phyloP scores from a whole-genome alignment of 2,797 vertebrate genomes.

The Gobio occitaniae region DNA sequence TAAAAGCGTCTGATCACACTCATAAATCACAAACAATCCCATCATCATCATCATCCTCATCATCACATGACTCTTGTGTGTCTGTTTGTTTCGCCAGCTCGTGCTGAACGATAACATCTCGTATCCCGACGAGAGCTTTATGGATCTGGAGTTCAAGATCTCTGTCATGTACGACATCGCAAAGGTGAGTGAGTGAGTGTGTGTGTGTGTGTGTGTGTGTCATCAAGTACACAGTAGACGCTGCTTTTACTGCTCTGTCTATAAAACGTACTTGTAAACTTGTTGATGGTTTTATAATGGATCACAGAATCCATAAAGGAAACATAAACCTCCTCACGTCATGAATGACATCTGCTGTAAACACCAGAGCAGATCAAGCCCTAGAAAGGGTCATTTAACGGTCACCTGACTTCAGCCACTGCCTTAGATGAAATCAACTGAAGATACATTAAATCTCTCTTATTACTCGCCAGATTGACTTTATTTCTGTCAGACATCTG shows the following conservation, averaged over 20 bases:
- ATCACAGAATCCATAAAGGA: neutral
- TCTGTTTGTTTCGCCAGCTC: slow-evolving; percentile 73
- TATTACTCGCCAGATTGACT: too few species aligned
- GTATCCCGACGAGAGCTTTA: slow-evolving; percentile 93
- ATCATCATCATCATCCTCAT: neutral
- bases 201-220: slow-evolving; percentile 4
- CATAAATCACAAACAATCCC: neutral
- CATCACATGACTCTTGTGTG: neutral
- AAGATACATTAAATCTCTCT: too few species aligned
- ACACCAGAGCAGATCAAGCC: neutral
- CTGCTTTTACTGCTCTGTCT: neutral
- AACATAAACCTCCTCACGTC: neutral
- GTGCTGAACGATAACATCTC: slow-evolving; percentile 93
- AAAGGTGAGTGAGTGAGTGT: slow-evolving; percentile 78
- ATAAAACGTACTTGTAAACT: neutral
- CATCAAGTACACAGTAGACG: neutral
- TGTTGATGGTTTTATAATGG: neutral
- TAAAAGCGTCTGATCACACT: slow-evolving; percentile 70
- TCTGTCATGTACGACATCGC: slow-evolving; percentile 96
- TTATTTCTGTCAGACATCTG: too few species aligned
- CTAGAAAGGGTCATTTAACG: neutral
- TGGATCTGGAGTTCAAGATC: slow-evolving; percentile 98
- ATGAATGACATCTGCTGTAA: neutral
- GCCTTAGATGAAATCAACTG: too few species aligned
- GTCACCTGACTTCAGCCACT: too few species aligned